A percentile compares a stretch with the other conserved stretches of the same genome.
phyloP scores from a whole-genome alignment of 2,888 invertebrate species.

The Acanthosoma haemorrhoidale region DNA sequence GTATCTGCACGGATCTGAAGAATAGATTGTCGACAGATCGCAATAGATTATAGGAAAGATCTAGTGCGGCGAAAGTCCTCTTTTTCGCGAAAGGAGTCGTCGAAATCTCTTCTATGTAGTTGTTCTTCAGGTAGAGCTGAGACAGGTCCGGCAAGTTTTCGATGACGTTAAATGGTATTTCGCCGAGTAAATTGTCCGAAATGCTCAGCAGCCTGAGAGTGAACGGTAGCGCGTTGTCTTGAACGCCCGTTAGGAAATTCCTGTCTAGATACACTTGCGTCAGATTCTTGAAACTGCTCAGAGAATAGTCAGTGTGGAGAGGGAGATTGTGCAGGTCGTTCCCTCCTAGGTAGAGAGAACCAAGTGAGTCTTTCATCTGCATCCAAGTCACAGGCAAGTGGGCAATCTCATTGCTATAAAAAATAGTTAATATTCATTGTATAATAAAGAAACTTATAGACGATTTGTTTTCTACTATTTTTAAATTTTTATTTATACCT shows the following conservation, averaged over 20 bases:
- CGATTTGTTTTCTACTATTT: background rate
- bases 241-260: constrained; percentile 47
- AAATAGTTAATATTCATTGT: background rate
- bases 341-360: constrained; percentile 71
- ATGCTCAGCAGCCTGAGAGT: constrained; percentile 64
- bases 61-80: constrained; percentile 70
- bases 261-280: constrained; percentile 65
- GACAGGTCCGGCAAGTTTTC: constrained; percentile 58
- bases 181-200: constrained; percentile 65
- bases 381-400: constrained; percentile 71
- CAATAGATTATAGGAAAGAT: constrained; percentile 77
- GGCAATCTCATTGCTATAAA: constrained; percentile 68
- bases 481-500: constrained; percentile 52
- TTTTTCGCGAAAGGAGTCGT: constrained; percentile 54
- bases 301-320: constrained; percentile 52
- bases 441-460: background rate
- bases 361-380: constrained; percentile 66
- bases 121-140: constrained; percentile 63
- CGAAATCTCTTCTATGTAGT: constrained; percentile 55
- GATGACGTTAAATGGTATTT: constrained; percentile 61
- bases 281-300: constrained; percentile 50
- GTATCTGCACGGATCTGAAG: constrained; percentile 46
- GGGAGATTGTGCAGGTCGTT: constrained; percentile 60
- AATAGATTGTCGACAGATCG: constrained; percentile 44
- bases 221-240: constrained; percentile 57